These are phyloP conservation scores for Callocephalon fimbriatum DNA, from an alignment of 2,113 vertebrate species.

Conservation along the genomic window DNA sequence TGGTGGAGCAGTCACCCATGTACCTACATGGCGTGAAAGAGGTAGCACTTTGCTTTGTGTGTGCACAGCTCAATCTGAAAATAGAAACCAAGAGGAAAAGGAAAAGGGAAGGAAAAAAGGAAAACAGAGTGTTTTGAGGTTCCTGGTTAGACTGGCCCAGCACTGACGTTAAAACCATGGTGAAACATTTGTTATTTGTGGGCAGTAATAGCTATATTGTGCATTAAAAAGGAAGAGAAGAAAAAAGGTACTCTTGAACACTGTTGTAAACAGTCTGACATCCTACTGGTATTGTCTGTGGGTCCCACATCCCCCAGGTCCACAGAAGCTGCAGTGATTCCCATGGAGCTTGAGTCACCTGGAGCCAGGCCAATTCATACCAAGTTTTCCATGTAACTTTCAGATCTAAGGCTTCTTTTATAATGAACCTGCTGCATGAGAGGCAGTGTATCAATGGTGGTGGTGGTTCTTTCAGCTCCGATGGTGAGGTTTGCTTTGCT, in stretches of 20 bases:
- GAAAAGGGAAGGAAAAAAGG: neutral
- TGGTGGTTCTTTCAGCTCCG: neutral
- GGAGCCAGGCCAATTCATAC: neutral
- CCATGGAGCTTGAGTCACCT: neutral
- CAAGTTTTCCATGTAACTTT: neutral
- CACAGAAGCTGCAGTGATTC: neutral
- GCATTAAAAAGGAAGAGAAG: neutral
- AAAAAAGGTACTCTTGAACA: neutral
- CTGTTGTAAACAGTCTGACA: neutral
- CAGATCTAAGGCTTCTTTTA: neutral
- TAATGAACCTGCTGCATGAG: neutral
- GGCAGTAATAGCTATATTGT: neutral
- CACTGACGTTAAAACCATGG: neutral
- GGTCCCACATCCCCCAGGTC: neutral
- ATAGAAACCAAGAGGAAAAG: neutral
- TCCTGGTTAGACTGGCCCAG: neutral
- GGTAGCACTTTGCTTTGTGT: neutral
- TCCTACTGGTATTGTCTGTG: neutral
- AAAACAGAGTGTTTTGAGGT: neutral
- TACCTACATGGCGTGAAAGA: rapidly evolving
- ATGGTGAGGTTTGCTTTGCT: neutral
- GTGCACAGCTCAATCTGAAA: neutral
- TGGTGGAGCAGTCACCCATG: neutral
- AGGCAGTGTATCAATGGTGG: rapidly evolving
- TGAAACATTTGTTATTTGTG: neutral